A percentile compares a stretch with the other conserved stretches of the same genome.
These are phyloP conservation scores for Emydocephalus ijimae DNA, from an alignment of 2,113 vertebrate species.

Conservation along the genomic window DNA sequence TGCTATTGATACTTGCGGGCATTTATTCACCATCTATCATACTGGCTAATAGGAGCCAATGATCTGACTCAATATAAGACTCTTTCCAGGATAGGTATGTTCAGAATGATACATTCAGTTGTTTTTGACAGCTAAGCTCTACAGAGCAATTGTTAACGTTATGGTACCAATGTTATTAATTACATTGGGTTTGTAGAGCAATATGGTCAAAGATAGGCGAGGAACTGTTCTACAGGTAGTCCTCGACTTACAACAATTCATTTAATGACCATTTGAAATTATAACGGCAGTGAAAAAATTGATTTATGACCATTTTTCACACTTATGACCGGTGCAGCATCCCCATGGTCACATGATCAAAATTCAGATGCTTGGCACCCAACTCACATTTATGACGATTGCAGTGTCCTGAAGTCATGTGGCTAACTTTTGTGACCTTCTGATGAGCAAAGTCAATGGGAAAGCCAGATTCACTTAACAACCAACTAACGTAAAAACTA, in stretches of 20 bases:
- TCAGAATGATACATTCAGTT: background rate
- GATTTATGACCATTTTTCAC: background rate
- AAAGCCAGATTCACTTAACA: background rate
- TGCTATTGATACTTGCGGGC: background rate
- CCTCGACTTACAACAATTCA: background rate
- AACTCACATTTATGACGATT: background rate
- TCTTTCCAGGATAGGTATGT: background rate
- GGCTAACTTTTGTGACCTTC: background rate
- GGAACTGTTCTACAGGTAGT: background rate
- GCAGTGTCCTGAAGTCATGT: background rate
- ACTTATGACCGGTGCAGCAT: background rate
- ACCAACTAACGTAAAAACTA: background rate
- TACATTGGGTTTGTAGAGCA: conserved; percentile 18
- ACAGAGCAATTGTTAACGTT: conserved; percentile 20
- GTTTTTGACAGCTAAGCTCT: conserved; percentile 19
- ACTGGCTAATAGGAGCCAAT: background rate
- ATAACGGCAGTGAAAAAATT: background rate
- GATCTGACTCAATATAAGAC: background rate
- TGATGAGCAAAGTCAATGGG: background rate
- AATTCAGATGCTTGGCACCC: background rate
- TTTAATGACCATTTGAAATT: background rate
- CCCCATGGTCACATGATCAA: background rate
- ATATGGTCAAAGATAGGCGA: conserved; percentile 42
- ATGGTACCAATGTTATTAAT: background rate
- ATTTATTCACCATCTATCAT: background rate